Conservation (phyloP, 2,888 invertebrate genomes). For the Eilema sororculum region DNA sequence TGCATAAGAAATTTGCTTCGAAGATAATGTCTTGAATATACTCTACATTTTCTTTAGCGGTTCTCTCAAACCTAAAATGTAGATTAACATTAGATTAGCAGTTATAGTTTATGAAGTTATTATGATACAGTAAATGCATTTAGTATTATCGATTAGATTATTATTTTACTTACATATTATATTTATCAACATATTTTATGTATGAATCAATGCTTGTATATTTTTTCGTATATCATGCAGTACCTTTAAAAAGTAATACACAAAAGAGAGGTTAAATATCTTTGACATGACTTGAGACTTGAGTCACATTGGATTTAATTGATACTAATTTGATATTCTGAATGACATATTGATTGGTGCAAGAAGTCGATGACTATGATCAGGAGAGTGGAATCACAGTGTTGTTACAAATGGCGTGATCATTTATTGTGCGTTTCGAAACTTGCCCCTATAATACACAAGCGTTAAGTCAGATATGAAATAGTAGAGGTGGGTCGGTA, state of each 20-base stretch:
- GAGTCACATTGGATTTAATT: constrained; percentile 13
- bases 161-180: too few relatives aligned
- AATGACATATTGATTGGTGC: not conserved
- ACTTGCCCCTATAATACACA: not conserved
- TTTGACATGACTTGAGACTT: not conserved
- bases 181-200: too few relatives aligned
- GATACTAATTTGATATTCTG: constrained; percentile 10
- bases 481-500: too few relatives aligned
- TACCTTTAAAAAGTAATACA: not conserved
- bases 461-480: not conserved
- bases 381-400: too few relatives aligned
- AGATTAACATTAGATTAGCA: not conserved
- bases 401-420: not conserved
- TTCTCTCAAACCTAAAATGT: too few relatives aligned
- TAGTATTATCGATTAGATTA: too few relatives aligned
- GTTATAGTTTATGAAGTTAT: not conserved
- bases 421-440: not conserved
- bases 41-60: not conserved
- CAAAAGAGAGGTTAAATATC: constrained; percentile 9
- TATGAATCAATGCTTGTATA: too few relatives aligned
- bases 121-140: too few relatives aligned
- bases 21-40: not conserved
- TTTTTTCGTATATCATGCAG: too few relatives aligned
- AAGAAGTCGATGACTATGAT: not conserved
- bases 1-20: constrained; percentile 14